Base-by-base conservation (phyloP, 1,140 invertebrate genomes). In the Aphis craccivora region DNA sequence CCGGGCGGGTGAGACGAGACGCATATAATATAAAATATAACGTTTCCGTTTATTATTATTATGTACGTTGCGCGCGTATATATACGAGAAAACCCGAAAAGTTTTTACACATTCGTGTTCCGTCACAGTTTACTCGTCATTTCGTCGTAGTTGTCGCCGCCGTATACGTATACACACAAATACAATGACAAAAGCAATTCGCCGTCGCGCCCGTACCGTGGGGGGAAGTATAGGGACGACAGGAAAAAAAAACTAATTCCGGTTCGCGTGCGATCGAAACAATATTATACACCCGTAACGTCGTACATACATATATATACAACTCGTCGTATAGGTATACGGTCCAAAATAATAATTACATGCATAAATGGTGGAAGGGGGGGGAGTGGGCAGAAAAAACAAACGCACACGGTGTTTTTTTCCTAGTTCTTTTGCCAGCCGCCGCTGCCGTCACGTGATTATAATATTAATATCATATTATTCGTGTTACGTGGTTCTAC, bases 261-360 rank as follows among this genome's bases (percentile, higher is more conserved):
- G 76, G 91, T 92, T 92, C 45, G 91, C 91, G 91, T 92, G 91
- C 91, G 81, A 92, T 92, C 91, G 91, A 84, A 84, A 84, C 76
- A 48, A 84, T 40, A 81, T 86, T 60, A 67, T 91, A 51, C 51
- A 43, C n/a, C 60, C 40, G 43, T 45, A 40, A 43, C 43, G 37
- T n/a, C 30, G 43, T 48, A 14, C 3, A 14, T 18, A 51, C 18
- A 48, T 45, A n/a, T 86, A 40, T 87, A 20, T 45, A 45, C 45
- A 37, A 25, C 23, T 11, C 83, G 81, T 30, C 30, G 11, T 45
- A n/a, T 45, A n/a, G n/a, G n/a, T 53, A 89, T 86, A 51, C 87
- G 87, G n/a, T 76, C 84, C 84, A 43, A 89, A 53, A 89, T 53
- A 53, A 88, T 51, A 53, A 89, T 89, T 89, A 89, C n/a, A 48